phyloP scores from a whole-genome alignment of 53 echinoderm and acorn worm genomes.

The Hippasteria phrygiana region DNA sequence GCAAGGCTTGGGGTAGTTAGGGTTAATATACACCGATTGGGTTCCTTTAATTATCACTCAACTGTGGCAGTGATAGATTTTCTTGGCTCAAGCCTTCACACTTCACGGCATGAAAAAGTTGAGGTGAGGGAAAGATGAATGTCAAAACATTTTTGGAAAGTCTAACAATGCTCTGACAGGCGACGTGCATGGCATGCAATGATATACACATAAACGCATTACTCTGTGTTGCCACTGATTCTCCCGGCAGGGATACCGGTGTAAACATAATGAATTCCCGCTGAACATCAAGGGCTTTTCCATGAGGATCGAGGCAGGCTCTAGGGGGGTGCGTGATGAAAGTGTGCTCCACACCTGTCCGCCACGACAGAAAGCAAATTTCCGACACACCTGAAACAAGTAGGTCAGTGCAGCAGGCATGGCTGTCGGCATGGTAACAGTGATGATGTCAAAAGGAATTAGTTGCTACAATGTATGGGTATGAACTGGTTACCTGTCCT shows the following conservation, averaged over 20 bases:
- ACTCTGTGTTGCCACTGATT: neutral
- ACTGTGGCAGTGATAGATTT: no score
- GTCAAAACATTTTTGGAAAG: neutral
- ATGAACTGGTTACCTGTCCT: neutral
- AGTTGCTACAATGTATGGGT: neutral
- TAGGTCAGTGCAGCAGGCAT: slow-evolving; percentile 23
- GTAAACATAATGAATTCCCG: slow-evolving; percentile 14
- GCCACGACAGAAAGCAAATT: neutral
- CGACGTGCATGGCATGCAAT: neutral
- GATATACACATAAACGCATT: no score
- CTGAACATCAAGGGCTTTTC: neutral
- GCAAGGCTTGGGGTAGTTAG: no score
- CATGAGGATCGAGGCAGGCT: neutral
- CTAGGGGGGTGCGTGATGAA: neutral
- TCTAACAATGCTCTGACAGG: neutral
- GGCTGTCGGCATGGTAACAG: slow-evolving; percentile 27
- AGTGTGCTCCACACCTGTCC: slow-evolving; percentile 43
- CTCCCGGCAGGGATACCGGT: slow-evolving; percentile 31
- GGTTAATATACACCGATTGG: no score
- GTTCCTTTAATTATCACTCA: no score
- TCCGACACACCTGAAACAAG: slow-evolving; percentile 37
- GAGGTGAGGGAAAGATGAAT: neutral
- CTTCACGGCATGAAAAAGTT: neutral
- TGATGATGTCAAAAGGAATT: slow-evolving; percentile 8
- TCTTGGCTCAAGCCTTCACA: neutral